phyloP scores from a whole-genome alignment of 2,113 vertebrate genomes.

The Oryzias curvinotus region DNA sequence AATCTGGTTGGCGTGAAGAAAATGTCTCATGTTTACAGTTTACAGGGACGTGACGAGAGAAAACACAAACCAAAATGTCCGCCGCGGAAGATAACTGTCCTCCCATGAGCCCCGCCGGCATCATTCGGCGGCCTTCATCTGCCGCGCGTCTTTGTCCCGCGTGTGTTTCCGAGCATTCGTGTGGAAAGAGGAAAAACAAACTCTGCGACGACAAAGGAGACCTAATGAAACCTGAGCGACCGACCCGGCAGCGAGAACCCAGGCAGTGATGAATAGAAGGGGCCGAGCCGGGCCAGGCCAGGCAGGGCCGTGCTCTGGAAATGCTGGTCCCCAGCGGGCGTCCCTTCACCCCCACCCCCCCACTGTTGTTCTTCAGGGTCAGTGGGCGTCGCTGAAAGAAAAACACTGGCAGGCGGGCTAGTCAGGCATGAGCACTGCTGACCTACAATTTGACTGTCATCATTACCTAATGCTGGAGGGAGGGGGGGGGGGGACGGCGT shows the following conservation, averaged over 20 bases:
- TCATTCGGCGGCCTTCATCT: neutral
- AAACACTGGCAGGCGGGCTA: conserved; percentile 64
- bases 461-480: conserved; percentile 56
- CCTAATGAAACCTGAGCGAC: conserved; percentile 5
- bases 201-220: conserved; percentile 8
- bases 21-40: too few species aligned
- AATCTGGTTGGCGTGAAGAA: too few species aligned
- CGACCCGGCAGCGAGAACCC: conserved; percentile 15
- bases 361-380: conserved; percentile 71
- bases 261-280: conserved; percentile 51
- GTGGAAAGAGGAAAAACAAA: conserved; percentile 33
- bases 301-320: conserved; percentile 9
- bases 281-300: conserved; percentile 23
- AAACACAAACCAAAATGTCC: neutral
- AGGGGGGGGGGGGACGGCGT: conserved; percentile 3
- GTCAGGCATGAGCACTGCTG: conserved; percentile 65
- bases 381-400: conserved; percentile 59
- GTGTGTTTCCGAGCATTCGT: conserved; percentile 6
- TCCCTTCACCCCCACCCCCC: conserved; percentile 42
- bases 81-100: neutral
- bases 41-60: too few species aligned
- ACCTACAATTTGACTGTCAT: conserved; percentile 71
- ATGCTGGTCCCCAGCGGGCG: conserved; percentile 46
- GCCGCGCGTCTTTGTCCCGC: neutral
- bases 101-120: neutral